Evolutionary conservation across 1,140 invertebrate genomes (phyloP), one percentile per base, ranked within the genome.

Genomic region (Danaus melanippus): DNA sequence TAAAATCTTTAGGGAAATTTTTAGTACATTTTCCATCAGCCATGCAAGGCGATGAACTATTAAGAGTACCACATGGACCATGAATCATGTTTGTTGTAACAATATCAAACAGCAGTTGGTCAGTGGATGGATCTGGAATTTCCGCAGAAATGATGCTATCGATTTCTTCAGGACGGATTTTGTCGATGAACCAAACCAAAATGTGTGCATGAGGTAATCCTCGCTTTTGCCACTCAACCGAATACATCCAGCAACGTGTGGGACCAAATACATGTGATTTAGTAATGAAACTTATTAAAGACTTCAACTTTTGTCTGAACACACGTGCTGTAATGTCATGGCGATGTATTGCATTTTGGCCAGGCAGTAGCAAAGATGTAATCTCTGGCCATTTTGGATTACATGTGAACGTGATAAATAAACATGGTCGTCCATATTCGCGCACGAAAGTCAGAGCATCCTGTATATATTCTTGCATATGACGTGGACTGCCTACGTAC

Each of bases 201-300:
- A 59, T 63, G 50, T 59, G 61, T 4, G 53, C 53, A 59, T 56
- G 56, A 52, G 60, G 60, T 47, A 63, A 59, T 50, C 56, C 61
- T 49, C 56, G 45, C 42, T 63, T 63, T 56, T 63, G 61, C 56
- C 56, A 59, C 15, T 63, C 56, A 49, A 63, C 42, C 5, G 55
- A 51, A 46, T 62, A 62, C 60, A 62, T 10, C 51, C 48, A 58
- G 11, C 60, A 62, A 41, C 48, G 43, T 41, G 52, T 52, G 40
- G 8, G 10, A 12, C 56, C 60, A 15, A 60, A 63, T 44, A 58
- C 46, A 40, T 50, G 17, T 8, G 10, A 45, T 55, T 58, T 62
- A 41, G 41, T 47, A 49, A 58, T 55, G 12, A 58, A 52, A 46
- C 43, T 42, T 10, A 63, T 63, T 46, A 62, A 47, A 41, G 48